A percentile compares a stretch with the other conserved stretches of the same genome.
phyloP scores from a whole-genome alignment of 2,113 vertebrate species.

The Pedionomus torquatus region DNA sequence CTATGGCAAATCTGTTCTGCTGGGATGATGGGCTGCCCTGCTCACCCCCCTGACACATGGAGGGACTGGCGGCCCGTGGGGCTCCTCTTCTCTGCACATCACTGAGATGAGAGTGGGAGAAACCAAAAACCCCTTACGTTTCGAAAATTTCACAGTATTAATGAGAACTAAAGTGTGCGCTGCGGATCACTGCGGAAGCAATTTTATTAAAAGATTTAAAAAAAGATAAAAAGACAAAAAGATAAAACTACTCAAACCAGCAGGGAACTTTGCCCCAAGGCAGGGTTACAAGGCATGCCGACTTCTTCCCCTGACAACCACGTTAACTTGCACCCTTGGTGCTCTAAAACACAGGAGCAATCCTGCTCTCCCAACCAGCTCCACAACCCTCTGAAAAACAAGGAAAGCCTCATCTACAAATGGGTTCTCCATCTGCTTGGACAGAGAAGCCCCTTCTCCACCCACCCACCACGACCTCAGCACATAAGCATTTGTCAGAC shows the following conservation, averaged over 20 bases:
- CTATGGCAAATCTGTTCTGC: not conserved
- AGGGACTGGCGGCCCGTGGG: too few species aligned
- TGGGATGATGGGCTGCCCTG: not conserved
- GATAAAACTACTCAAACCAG: not conserved
- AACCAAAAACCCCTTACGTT: not conserved
- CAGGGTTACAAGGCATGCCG: not conserved
- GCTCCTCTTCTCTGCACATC: not conserved
- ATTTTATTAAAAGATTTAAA: not conserved
- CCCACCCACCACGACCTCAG: not conserved
- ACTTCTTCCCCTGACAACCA: not conserved
- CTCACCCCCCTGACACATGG: not conserved
- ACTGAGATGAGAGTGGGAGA: not conserved
- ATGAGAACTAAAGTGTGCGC: not conserved
- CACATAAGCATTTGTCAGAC: not conserved
- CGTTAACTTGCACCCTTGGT: not conserved
- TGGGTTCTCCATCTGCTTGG: fast-evolving
- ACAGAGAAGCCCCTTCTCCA: not conserved
- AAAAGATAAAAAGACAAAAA: not conserved
- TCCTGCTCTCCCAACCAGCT: not conserved
- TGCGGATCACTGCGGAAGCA: not conserved
- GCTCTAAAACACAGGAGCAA: not conserved
- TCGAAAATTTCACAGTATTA: not conserved
- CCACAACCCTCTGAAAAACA: not conserved
- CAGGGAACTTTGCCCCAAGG: not conserved
- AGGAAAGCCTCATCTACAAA: not conserved